Base-by-base conservation (phyloP, 2,797 vertebrate genomes). In the Hippopotamyrus pictus region DNA sequence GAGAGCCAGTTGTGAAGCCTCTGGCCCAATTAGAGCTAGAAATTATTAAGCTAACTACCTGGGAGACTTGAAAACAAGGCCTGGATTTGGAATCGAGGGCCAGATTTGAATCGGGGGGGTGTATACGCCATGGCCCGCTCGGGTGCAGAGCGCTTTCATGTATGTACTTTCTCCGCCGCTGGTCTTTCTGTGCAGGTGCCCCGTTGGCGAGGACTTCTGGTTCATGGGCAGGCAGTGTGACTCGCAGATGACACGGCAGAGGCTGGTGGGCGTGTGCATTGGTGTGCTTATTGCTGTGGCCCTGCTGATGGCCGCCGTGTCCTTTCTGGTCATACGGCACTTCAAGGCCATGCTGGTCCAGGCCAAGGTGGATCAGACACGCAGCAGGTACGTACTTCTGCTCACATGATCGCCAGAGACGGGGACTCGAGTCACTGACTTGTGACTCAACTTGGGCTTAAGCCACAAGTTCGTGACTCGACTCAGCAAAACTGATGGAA, bases 361-460 rank as follows among this genome's bases (percentile, higher is more conserved):
- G 93, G 96, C 97, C 92, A 97, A 97, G 94, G 96, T 96, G 0
- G 97, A 98, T 86, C 97, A 98, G 95, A 97, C 96, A 19, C 95
- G 96, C 79, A 98, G 97, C 97, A 98, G 97, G 97, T 98, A 62
- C 8, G 57, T 62, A 95, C 37, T 51, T 9, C 22, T 87, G 84
- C 90, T 51, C 22, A 41, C 59, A 25, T 22, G n/a, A 50, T 48
- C 1, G 11, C 6, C n/a, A 22, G 57, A 22, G 7, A 2, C 3
- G 57, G 0, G n/a, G 57, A 62, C 7, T 62, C n/a, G n/a, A 59
- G 57, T 22, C n/a, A n/a, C 54, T n/a, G 54, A 57, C 1, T 57
- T 7, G 54, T n/a, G 54, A 57, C 14, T 79, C 17, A 6, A 59
- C n/a, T 59, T 19, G 54, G n/a, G n/a, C 19, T 59, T 59, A 59